Conservation (phyloP, 2,113 vertebrate species). For the Cephalopterus ornatus region DNA sequence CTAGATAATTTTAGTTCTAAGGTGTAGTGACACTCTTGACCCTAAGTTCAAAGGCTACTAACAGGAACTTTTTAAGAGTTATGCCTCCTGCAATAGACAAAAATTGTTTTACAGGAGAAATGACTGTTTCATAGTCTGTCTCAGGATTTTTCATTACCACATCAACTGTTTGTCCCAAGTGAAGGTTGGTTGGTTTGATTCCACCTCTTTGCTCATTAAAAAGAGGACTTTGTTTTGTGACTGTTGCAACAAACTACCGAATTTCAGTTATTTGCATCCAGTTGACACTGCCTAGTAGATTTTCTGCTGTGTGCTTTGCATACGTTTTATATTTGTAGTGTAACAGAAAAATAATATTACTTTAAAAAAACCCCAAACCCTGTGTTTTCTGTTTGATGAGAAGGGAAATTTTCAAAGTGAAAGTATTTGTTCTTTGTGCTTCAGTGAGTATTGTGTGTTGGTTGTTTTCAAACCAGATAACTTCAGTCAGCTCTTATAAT, state of each 20-base stretch:
- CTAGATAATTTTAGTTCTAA: neutral
- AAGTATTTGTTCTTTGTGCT: neutral
- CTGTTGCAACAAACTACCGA: neutral
- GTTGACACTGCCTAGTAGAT: neutral
- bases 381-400: neutral
- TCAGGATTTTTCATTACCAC: neutral
- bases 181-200: neutral
- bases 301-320: neutral
- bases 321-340: fast-evolving
- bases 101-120: neutral
- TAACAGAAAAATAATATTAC: neutral
- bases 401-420: neutral
- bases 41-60: neutral
- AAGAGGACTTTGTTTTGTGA: neutral
- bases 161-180: neutral
- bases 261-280: neutral
- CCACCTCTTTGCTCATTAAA: neutral
- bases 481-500: neutral
- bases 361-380: neutral
- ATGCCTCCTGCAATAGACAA: neutral
- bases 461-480: neutral
- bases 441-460: neutral
- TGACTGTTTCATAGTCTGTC: fast-evolving
- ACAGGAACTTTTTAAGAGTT: neutral
- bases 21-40: neutral